phyloP scores from a whole-genome alignment of 2,797 vertebrate genomes.

The Galagoides demidoff region DNA sequence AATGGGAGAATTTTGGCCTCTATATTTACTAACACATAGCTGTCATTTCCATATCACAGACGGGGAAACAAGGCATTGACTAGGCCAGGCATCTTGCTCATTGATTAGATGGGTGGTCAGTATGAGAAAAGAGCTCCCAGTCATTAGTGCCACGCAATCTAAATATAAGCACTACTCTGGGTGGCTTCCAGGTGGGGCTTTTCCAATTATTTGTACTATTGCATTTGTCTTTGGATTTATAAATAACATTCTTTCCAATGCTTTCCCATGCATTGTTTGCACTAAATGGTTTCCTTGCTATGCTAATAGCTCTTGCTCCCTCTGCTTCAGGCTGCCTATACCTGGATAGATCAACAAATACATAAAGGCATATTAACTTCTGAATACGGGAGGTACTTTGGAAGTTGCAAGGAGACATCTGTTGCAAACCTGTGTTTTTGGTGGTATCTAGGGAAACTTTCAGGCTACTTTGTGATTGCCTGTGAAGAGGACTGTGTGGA shows the following conservation, averaged over 20 bases:
- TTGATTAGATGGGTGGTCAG: neutral
- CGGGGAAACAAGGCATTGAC: neutral
- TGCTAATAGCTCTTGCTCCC: neutral
- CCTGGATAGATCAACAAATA: slow-evolving; percentile 23
- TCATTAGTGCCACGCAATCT: neutral
- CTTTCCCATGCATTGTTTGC: slow-evolving; percentile 5
- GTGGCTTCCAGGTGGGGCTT: neutral
- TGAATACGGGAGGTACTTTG: neutral
- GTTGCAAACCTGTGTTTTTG: slow-evolving; percentile 49
- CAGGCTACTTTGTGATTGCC: slow-evolving; percentile 27
- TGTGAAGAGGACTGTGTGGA: neutral
- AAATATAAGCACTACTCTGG: neutral
- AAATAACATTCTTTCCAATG: neutral
- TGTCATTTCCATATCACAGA: neutral
- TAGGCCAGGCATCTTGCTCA: neutral
- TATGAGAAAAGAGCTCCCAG: neutral
- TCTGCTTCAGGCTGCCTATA: slow-evolving; percentile 24
- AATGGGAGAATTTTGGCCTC: neutral
- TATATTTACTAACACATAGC: neutral
- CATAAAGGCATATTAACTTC: neutral
- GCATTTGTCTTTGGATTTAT: neutral
- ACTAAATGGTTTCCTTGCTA: slow-evolving; percentile 21
- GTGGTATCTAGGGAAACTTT: slow-evolving; percentile 50
- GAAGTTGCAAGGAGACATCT: slow-evolving; percentile 46
- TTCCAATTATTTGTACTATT: neutral